Percentiles rank a stretch among this genome's conserved stretches.
Conservation (phyloP, 1,140 invertebrate species). For the Agraylea sexmaculata region DNA sequence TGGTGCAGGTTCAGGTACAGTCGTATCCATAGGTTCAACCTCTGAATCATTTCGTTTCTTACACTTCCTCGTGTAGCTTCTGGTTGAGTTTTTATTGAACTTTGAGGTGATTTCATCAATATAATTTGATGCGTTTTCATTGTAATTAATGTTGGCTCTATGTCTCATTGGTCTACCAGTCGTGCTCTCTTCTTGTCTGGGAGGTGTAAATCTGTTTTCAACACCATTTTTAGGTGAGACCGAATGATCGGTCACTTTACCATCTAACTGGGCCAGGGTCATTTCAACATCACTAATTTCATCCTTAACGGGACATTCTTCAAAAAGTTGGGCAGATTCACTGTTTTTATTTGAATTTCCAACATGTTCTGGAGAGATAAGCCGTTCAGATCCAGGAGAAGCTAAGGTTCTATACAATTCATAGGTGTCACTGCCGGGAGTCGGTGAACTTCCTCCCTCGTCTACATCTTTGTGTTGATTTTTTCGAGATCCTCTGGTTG, state of each 20-base stretch:
- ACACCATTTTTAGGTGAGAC: constrained; percentile 7
- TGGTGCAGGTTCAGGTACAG: constrained; percentile 21
- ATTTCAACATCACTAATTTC: constrained; percentile 30
- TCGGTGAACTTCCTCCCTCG: constrained; percentile 35
- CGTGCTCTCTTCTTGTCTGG: no score
- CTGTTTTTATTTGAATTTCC: neutral
- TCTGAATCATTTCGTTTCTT: constrained; percentile 16
- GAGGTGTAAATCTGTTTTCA: no score
- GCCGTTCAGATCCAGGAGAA: constrained; percentile 25
- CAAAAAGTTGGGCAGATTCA: neutral
- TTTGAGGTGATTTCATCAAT: constrained; percentile 19
- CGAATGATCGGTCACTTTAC: constrained; percentile 24
- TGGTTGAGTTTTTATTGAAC: constrained; percentile 19
- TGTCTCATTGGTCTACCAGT: constrained; percentile 35
- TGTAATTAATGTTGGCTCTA: constrained; percentile 40
- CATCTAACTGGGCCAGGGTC: constrained; percentile 30
- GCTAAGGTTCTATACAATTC: constrained; percentile 38
- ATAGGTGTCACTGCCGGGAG: constrained; percentile 37
- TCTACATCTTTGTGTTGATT: constrained; percentile 29
- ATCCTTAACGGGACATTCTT: constrained; percentile 3
- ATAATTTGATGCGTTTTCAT: constrained; percentile 30
- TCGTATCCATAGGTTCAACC: constrained; percentile 5
- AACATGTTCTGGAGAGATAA: constrained; percentile 4
- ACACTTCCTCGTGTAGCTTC: constrained; percentile 17
- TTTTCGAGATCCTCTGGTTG: constrained; percentile 17